phyloP scores from a whole-genome alignment of 2,113 vertebrate genomes.

The Rhabdomys dilectus region DNA sequence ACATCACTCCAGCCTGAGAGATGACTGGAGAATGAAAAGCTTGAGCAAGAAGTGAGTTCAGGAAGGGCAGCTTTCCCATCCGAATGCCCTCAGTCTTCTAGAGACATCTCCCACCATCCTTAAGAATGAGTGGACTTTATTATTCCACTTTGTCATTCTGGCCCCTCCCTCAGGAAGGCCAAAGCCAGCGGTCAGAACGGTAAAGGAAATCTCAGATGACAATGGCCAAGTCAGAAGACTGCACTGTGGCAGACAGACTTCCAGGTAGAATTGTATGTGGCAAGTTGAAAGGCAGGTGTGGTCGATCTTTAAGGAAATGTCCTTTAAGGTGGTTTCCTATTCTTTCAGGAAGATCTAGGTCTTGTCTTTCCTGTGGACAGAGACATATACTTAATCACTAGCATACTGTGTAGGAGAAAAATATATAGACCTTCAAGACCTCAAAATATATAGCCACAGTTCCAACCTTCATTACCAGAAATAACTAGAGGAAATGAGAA shows the following conservation, averaged over 20 bases:
- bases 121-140: constrained; percentile 75
- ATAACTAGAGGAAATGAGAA: constrained; percentile 90
- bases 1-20: constrained; percentile 64
- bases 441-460: constrained; percentile 81
- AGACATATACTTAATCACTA: constrained; percentile 82
- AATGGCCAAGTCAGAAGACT: constrained; percentile 37
- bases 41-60: constrained; percentile 72
- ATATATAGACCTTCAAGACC: constrained; percentile 80
- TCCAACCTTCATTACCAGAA: constrained; percentile 88
- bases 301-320: constrained; percentile 39
- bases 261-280: constrained; percentile 36
- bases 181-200: constrained; percentile 44
- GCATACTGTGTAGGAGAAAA: constrained; percentile 83
- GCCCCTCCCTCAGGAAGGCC: constrained; percentile 70
- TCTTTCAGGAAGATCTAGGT: constrained; percentile 79
- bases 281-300: neutral
- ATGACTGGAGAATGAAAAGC: constrained; percentile 73
- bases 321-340: constrained; percentile 44
- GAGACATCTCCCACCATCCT: constrained; percentile 76
- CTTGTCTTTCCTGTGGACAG: constrained; percentile 74
- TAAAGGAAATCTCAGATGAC: constrained; percentile 69
- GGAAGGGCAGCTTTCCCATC: constrained; percentile 75
- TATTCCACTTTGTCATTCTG: constrained; percentile 73
- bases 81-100: constrained; percentile 83
- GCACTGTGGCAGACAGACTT: constrained; percentile 59